Base-by-base conservation (phyloP, 1,140 invertebrate species). In the Pararge aegeria region DNA sequence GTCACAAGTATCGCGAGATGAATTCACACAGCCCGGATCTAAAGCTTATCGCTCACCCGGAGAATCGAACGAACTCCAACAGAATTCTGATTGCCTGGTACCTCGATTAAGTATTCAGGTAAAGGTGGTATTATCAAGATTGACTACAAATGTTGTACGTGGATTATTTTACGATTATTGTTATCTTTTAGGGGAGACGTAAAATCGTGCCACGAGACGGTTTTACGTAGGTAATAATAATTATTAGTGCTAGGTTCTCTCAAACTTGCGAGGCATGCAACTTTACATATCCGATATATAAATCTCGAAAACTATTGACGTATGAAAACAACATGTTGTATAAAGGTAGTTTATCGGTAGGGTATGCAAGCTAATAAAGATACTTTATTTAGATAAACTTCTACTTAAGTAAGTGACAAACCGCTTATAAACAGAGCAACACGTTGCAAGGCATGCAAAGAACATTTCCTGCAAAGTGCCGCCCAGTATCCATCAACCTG, bases 1-100 rank as follows among this genome's bases (percentile, higher is more conserved):
- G 84, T 87, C 84, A 83, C 82, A 85, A 85, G 80, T 76, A 80
- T 82, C 81, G 71, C 72, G 72, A 68, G 74, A 78, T 78, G 78
- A 80, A 80, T 83, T 80, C 73, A 72, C 70, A 77, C 70, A 70
- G 75, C 60, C 64, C 60, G 65, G 73, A 79, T 73, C 73, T 67
- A 50, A 27, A 49, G 46, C 46, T 49, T 49, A 49, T 49, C 46
- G 46, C 21, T 49, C 21, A 49, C 20, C 18, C 46, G 20, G 64
- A 55, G 73, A 73, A 71, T 71, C 70, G 75, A 78, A 75, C 66
- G 67, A 64, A 84, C 84, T 66, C 66, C 56, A 55, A 50, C 55
- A 62, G 84, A 87, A 87, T 87, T 80, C 78, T 86, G 83, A 87
- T 83, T 69, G 66, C 65, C 63, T 74, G 59, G 57, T 64, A 55